Conservation (phyloP, 2,797 vertebrate species). For the Chaenodraco wilsoni region DNA sequence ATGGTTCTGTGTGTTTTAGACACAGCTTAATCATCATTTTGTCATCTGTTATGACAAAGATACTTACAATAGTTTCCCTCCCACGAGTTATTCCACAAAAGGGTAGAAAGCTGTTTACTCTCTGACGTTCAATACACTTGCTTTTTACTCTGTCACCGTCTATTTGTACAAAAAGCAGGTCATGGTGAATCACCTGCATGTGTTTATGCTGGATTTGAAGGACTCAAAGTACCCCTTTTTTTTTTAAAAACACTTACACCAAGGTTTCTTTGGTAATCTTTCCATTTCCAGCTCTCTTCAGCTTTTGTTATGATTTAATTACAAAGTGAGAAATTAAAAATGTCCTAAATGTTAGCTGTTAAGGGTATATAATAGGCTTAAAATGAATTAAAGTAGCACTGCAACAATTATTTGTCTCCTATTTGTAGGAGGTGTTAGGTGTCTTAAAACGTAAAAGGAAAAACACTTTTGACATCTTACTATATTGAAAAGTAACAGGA, state of each 20-base stretch:
- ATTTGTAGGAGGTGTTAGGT: no score
- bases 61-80: not conserved
- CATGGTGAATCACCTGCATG: slow-evolving; percentile 30
- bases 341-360: not conserved
- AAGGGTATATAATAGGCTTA: no score
- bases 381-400: not conserved
- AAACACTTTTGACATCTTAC: not conserved
- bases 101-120: slow-evolving; percentile 10
- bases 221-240: not conserved
- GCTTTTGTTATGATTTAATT: not conserved
- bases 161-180: slow-evolving; percentile 34
- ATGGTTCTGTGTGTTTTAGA: not conserved
- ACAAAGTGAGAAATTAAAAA: not conserved
- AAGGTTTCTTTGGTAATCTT: not conserved
- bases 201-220: slow-evolving; percentile 1
- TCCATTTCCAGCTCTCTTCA: not conserved
- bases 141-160: not conserved
- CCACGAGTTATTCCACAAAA: slow-evolving; percentile 7
- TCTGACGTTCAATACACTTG: slow-evolving; percentile 17
- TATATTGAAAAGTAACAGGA: not conserved
- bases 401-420: not conserved
- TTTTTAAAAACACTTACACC: not conserved
- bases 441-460: not conserved
- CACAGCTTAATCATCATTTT: not conserved
- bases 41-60: not conserved